Base-by-base conservation (phyloP, 1,140 invertebrate species). In the Macrocentrus cingulum region DNA sequence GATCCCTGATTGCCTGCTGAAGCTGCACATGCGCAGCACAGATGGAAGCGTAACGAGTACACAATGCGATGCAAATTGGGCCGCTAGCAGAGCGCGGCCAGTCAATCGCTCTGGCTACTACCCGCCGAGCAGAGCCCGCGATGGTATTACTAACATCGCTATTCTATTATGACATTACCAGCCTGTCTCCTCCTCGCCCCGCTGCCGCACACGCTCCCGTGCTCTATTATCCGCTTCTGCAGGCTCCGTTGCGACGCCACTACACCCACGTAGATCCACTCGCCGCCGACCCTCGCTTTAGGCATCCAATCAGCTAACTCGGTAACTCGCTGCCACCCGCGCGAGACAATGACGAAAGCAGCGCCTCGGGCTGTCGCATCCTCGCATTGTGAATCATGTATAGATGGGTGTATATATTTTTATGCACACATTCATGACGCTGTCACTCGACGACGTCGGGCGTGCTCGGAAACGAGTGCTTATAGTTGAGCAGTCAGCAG, bases 61-160 rank as follows among this genome's bases (percentile, higher is more conserved):
- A 73, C 71, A 74, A 77, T 80, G 73, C 69, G 64, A 80, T 78
- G 77, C 76, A 78, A 80, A 80, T 80, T 80, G 72, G 66, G 55
- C 60, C 65, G 60, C 58, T 57, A 55, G 54, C 58, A 62, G 66
- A 46, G 62, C 59, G 61, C 62, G 52, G 16, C 64, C 64, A 56
- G 49, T 63, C 61, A 60, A 59, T 63, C 58, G 61, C 39, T 56
- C 32, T n/a, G 18, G 34, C 45, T 49, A 53, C 4, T 23, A 19
- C 13, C 39, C 8, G 19, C 9, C 34, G 41, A 52, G 60, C 48
- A 45, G 60, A 64, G 59, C 61, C 64, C 62, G 60, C 69, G 66
- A 75, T 75, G 71, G 68, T 75, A 76, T 76, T 77, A 74, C 75
- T 79, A 78, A 79, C 76, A 75, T 79, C 72, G 72, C 75, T 79